phyloP scores from a whole-genome alignment of 2,888 invertebrate genomes.

The Selenia dentaria region DNA sequence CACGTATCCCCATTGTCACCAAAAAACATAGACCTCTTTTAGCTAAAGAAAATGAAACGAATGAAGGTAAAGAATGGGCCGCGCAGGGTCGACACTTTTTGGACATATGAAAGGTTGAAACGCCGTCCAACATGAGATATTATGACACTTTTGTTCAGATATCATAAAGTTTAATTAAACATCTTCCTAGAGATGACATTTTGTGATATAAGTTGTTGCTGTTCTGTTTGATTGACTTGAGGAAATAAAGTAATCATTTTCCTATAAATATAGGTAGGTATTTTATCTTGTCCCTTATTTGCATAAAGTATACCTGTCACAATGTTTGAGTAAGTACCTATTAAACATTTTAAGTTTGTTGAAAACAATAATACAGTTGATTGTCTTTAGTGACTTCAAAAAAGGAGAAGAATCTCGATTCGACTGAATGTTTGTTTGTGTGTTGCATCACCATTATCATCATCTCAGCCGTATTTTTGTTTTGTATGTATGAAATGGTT shows the following conservation, averaged over 20 bases:
- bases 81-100: constrained; percentile 38
- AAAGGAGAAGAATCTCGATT: too few species aligned
- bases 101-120: constrained; percentile 51
- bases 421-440: too few species aligned
- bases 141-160: constrained; percentile 60
- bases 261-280: too few species aligned
- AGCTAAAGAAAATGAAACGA: constrained; percentile 10
- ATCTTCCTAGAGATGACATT: constrained; percentile 48
- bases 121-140: constrained; percentile 50
- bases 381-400: too few species aligned
- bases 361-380: too few species aligned
- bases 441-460: too few species aligned
- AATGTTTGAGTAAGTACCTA: too few species aligned
- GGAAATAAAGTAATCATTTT: constrained; percentile 54
- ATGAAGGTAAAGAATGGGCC: constrained; percentile 29
- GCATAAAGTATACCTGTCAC: too few species aligned
- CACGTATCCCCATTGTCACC: constrained; percentile 50
- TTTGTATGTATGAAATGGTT: too few species aligned
- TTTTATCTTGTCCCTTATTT: too few species aligned
- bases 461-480: too few species aligned
- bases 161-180: constrained; percentile 70
- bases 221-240: constrained; percentile 60
- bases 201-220: constrained; percentile 41
- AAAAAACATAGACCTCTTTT: constrained; percentile 42
- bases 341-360: too few species aligned